Evolutionary conservation across 1,140 invertebrate genomes (phyloP), one percentile per base, ranked within the genome.

Genomic region (Lineus longissimus): DNA sequence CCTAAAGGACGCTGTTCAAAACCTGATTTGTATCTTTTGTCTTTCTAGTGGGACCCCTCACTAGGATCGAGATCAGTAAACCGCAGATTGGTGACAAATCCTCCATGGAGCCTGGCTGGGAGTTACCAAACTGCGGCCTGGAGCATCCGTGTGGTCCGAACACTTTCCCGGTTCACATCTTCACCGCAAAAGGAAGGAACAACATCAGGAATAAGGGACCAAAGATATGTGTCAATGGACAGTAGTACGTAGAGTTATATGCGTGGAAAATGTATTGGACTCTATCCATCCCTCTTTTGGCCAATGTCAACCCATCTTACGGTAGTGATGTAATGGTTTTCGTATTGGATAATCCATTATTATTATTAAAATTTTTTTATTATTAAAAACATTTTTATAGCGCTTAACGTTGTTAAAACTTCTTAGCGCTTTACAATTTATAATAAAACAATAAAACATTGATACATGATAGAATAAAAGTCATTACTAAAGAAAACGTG

Each of bases 221-320:
- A 1, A 76, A 76, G 66, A 74, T 86, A n/a, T 86, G 85, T 70
- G 74, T 85, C 17, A 72, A 76, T 70, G 83, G 84, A 31, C 80
- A 79, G 75, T 82, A 85, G 84, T 85, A 72, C 76, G 81, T 75
- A 55, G 22, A n/a, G n/a, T n/a, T n/a, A n/a, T n/a, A n/a, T n/a
- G n/a, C n/a, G n/a, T 22, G 17, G 30, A 61, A 31, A 29, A 23
- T 61, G 59, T 30, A 33, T 33, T 27, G n/a, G n/a, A n/a, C n/a
- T n/a, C n/a, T n/a, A n/a, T n/a, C n/a, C n/a, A n/a, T n/a, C n/a
- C n/a, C n/a, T n/a, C n/a, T n/a, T n/a, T n/a, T n/a, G n/a, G n/a
- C n/a, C n/a, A n/a, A n/a, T n/a, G n/a, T n/a, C n/a, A n/a, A n/a
- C n/a, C n/a, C n/a, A n/a, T n/a, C n/a, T n/a, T n/a, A n/a, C n/a